phyloP scores from a whole-genome alignment of 2,888 invertebrate genomes.

The Ligdia adustata region DNA sequence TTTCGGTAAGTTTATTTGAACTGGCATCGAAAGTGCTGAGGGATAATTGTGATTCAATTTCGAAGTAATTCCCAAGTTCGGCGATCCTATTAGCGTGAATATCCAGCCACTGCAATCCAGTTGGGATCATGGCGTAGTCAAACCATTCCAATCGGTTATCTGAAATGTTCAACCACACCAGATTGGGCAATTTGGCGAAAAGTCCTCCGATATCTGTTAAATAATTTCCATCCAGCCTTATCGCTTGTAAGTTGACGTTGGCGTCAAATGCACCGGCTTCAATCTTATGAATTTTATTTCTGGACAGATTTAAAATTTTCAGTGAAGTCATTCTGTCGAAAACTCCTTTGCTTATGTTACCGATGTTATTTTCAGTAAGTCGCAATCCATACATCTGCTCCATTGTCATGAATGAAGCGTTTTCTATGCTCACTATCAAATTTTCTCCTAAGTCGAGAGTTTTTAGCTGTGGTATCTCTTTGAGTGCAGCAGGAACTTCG shows the following conservation, averaged over 20 bases:
- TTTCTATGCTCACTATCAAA: conserved; percentile 90
- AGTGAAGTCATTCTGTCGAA: conserved; percentile 91
- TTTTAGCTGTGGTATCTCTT: conserved; percentile 89
- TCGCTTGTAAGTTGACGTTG: conserved; percentile 90
- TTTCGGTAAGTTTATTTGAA: conserved; percentile 91
- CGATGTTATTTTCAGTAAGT: conserved; percentile 93
- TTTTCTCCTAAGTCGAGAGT: conserved; percentile 94
- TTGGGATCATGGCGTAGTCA: conserved; percentile 93
- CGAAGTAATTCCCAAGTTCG: conserved; percentile 93
- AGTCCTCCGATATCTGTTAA: conserved; percentile 90
- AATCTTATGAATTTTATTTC: conserved; percentile 92
- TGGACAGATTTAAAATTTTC: conserved; percentile 92
- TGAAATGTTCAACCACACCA: conserved; percentile 94
- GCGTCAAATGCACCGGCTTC: conserved; percentile 91
- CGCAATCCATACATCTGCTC: conserved; percentile 91
- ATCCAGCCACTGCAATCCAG: conserved; percentile 92
- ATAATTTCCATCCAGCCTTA: conserved; percentile 92
- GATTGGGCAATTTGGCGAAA: conserved; percentile 91
- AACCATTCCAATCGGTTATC: conserved; percentile 93
- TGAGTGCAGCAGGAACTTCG: conserved; percentile 89
- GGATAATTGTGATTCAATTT: conserved; percentile 91
- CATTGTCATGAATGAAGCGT: conserved; percentile 92
- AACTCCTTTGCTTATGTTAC: conserved; percentile 90
- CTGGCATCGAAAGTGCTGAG: conserved; percentile 93
- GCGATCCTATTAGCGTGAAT: conserved; percentile 93